Percentiles rank a stretch among this genome's conserved stretches.
These are phyloP conservation scores for Microcebus jonahi DNA, from an alignment of 2,113 vertebrate species.

Conservation along the genomic window DNA sequence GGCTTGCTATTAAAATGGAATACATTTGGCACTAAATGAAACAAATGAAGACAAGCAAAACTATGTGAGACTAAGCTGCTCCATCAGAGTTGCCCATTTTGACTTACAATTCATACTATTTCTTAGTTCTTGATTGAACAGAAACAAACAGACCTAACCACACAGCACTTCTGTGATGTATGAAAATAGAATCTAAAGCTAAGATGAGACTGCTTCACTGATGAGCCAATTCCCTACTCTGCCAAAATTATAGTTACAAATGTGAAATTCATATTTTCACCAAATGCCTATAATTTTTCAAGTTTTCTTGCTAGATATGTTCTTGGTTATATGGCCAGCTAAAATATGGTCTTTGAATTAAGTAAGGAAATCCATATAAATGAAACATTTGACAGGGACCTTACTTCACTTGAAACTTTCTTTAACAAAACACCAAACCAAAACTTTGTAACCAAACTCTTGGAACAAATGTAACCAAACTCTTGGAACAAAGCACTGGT, in stretches of 20 bases:
- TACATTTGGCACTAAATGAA: constrained; percentile 59
- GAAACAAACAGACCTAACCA: constrained; percentile 52
- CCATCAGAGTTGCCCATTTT: not conserved
- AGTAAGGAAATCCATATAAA: constrained; percentile 57
- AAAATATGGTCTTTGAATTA: constrained; percentile 63
- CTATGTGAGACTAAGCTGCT: constrained; percentile 34
- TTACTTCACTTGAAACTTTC: constrained; percentile 75
- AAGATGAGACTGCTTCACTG: constrained; percentile 25
- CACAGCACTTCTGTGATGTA: constrained; percentile 56
- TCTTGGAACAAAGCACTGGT: constrained; percentile 77
- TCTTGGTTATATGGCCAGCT: constrained; percentile 52
- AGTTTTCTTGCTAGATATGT: constrained; percentile 62
- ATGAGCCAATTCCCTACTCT: constrained; percentile 19
- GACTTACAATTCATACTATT: constrained; percentile 34
- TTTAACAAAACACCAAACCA: constrained; percentile 38
- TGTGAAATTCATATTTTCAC: constrained; percentile 58
- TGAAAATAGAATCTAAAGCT: constrained; percentile 71
- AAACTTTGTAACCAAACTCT: constrained; percentile 70
- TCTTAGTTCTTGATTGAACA: constrained; percentile 54
- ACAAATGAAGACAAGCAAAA: constrained; percentile 63
- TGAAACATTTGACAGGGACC: constrained; percentile 54
- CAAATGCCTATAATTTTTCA: constrained; percentile 58
- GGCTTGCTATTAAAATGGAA: constrained; percentile 58
- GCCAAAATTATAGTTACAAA: constrained; percentile 40
- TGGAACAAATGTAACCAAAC: constrained; percentile 79